Evolutionary conservation across 1,140 invertebrate genomes (phyloP), one percentile per base, ranked within the genome.

Genomic region (Drosophila teissieri): DNA sequence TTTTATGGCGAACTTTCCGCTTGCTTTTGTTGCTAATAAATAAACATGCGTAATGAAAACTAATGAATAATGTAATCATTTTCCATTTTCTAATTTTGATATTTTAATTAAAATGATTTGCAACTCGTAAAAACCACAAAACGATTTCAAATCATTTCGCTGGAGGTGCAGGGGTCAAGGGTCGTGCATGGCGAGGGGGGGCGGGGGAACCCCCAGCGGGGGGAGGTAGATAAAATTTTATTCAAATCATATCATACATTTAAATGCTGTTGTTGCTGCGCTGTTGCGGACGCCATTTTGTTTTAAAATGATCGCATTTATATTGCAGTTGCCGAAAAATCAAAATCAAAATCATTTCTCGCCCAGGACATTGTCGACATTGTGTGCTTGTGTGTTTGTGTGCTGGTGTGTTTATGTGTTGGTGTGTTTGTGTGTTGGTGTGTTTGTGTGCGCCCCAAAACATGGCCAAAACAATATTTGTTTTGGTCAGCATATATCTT

Each of bases 31-130:
- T 78, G 78, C 73, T 73, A 85, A 85, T 85, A 85, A 85, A 86
- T 85, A 88, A 88, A 88, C 84, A 89, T 78, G 80, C 80, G 80
- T 89, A 89, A 89, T 89, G 84, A 89, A 91, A 91, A 91, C 90
- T 91, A 91, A 91, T 91, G 90, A 91, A 91, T 91, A 91, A 91
- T 91, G 90, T 90, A 91, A 91, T 91, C 85, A 91, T 90, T 90
- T 89, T 90, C 85, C 85, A 89, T 89, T 89, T 89, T 89, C 80
- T 84, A 90, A 90, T 90, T 91, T 91, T 91, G 82, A 92, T 91
- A 92, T 92, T 92, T 91, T 92, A 92, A 92, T 92, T 92, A 92
- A 91, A 92, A 91, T 92, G 91, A 92, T 92, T 92, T 92, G 90
- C 91, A 92, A 86, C 84, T 90, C 85, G 84, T 89, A 80, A 89